Base-by-base conservation (phyloP, 1,140 invertebrate genomes). In the Penaeus chinensis region DNA sequence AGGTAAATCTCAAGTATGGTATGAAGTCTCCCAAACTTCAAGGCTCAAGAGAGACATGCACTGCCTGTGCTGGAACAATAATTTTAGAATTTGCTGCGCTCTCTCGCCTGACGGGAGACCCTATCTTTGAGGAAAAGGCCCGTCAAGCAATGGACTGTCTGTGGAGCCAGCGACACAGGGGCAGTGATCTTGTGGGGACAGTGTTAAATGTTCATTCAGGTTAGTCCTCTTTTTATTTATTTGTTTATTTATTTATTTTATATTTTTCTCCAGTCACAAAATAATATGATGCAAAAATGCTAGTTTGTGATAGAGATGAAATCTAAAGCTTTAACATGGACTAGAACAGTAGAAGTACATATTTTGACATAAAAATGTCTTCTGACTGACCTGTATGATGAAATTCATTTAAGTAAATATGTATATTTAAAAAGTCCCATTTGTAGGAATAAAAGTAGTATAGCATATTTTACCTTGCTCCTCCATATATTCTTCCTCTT, bases 11-110 rank as follows among this genome's bases (percentile, higher is more conserved):
- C 71, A 95, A 95, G 83, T 94, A 96, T 92, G 98, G 98, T 37
- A 95, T 99, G 92, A 96, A 96, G 92, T 95, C 94, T 87, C 94
- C 95, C 78, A 94, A 95, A 87, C 91, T 97, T 32, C 95, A 95
- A 91, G 94, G 95, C 85, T 95, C 96, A 0, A 93, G 95, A 71
- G 97, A 99, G 93, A 90, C 89, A 22, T 99, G 98, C 91, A 99
- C 98, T 0, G 98, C 98, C 0, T 99, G 98, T 93, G 98, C 98
- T n/a, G 98, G 98, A 11, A 99, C 98, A 3, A 98, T 99, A 94
- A 96, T 99, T 81, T 92, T 99, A 81, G 99, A 99, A 93, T 98
- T 99, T 95, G 98, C 98, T 22, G 97, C 98, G 19, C 93, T 99
- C 8, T 98, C 97, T 18, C 94, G 98, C 27, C 93, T 99, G 24